Conservation (phyloP, 2,888 invertebrate genomes). For the Nomada fabriciana region DNA sequence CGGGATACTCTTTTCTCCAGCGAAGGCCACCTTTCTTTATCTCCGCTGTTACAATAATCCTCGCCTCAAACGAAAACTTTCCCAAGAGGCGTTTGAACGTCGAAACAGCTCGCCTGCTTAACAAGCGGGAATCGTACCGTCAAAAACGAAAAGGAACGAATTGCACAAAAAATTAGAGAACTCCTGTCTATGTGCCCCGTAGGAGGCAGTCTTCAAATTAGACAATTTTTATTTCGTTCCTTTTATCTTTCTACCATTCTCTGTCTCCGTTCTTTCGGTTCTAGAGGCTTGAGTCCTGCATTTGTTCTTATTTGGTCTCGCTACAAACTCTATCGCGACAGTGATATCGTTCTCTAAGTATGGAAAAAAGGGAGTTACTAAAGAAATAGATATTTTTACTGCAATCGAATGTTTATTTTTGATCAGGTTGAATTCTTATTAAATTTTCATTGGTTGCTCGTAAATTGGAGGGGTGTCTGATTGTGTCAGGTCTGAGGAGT, state of each 20-base stretch:
- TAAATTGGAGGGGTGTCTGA: background rate
- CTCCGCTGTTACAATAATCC: conserved; percentile 57
- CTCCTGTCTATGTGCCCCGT: background rate
- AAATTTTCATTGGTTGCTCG: background rate
- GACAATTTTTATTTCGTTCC: conserved; percentile 46
- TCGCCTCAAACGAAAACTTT: conserved; percentile 30
- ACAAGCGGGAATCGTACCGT: conserved; percentile 29
- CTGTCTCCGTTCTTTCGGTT: background rate
- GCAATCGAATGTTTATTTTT: background rate
- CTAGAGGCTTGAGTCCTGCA: background rate
- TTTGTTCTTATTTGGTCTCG: background rate
- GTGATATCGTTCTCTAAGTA: background rate
- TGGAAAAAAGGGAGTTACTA: background rate
- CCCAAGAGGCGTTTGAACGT: conserved; percentile 31
- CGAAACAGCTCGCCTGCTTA: conserved; percentile 25
- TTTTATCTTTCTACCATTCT: background rate
- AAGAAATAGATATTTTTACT: conserved; percentile 29
- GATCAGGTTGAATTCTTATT: too few relatives aligned
- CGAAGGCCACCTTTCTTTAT: conserved; percentile 54
- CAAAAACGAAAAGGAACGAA: background rate
- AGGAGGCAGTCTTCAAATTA: conserved; percentile 15
- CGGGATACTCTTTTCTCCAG: conserved; percentile 42
- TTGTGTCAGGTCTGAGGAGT: too few relatives aligned
- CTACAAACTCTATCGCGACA: background rate
- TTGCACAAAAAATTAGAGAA: background rate